Base-by-base conservation (phyloP, 2,888 invertebrate genomes). In the Odontomyia ornata region DNA sequence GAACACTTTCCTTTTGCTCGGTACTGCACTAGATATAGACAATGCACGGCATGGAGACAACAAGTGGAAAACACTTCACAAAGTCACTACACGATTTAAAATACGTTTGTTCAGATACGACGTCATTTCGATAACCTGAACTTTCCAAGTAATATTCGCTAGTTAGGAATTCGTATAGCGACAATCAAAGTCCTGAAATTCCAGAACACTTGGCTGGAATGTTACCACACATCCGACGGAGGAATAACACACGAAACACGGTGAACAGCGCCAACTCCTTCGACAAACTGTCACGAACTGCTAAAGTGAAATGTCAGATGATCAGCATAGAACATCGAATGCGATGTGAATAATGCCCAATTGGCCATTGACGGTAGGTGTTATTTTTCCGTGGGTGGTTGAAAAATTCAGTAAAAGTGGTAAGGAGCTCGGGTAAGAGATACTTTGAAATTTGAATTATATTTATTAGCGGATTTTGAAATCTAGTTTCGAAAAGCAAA, bases 191-290 rank as follows among this genome's bases (percentile, higher is more conserved):
- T n/a, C 13, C 27, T 11, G 43, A 65, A 43, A 30, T 65, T 65
- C n/a, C 65, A 65, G 65, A 23, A 65, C 43, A 28, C 15, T 13
- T n/a, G 18, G 1, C 30, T 21, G 18, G 23, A 23, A n/a, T 30
- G 18, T 13, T n/a, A 65, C 36, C n/a, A 18, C 65, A 21, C 25
- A 18, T n/a, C 9, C 46, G 15, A 18, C 43, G 9, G 43, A 11
- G 11, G 28, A 28, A 28, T 28, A 23, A 47, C 47, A 27, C 9
- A 21, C 28, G 18, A 23, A 9, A 46, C 67, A 69, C 69, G 27
- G 21, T 47, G 13, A 21, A 36, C 69, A 69, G 69, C 69, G 69
- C 69, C 69, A 69, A 69, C 69, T 69, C 69, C 69, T 69, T 36
- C 23, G 67, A 67, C 15, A 25, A 69, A 69, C 46, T 69, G 69